A percentile compares a stretch with the other conserved stretches of the same genome.
These are phyloP conservation scores for Caenorhabditis sp. DNA, from an alignment of 2,888 invertebrate species.

Conservation along the genomic window DNA sequence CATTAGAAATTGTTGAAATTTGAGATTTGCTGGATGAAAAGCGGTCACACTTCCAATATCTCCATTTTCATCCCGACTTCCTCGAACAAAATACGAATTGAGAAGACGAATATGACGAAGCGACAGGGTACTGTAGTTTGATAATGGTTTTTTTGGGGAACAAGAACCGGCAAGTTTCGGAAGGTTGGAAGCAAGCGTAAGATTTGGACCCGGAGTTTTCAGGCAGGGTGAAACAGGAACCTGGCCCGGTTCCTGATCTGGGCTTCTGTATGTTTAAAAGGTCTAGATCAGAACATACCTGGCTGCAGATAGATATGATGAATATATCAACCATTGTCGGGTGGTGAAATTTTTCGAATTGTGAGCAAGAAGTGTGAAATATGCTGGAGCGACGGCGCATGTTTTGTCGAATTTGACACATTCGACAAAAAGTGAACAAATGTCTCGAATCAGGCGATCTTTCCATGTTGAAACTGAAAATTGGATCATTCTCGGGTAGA, in stretches of 20 bases:
- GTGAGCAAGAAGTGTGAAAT: slow-evolving; percentile 29
- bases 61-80: slow-evolving; percentile 88
- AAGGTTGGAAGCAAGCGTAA: too few species aligned
- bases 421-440: slow-evolving; percentile 44
- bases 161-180: too few species aligned
- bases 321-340: slow-evolving; percentile 29
- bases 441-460: slow-evolving; percentile 49
- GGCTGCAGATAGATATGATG: slow-evolving; percentile 9
- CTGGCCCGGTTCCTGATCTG: too few species aligned
- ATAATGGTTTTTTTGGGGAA: too few species aligned
- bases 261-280: too few species aligned
- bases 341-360: slow-evolving; percentile 14
- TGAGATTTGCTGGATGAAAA: slow-evolving; percentile 23
- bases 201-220: too few species aligned
- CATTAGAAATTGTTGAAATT: slow-evolving; percentile 27
- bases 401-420: slow-evolving; percentile 42
- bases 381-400: slow-evolving; percentile 33
- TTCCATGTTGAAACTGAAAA: slow-evolving; percentile 43
- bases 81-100: slow-evolving; percentile 86
- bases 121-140: slow-evolving; percentile 76
- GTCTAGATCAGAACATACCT: too few species aligned
- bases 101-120: slow-evolving; percentile 86
- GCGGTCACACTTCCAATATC: slow-evolving; percentile 55
- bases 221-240: too few species aligned
- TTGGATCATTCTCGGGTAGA: too few species aligned